Base-by-base conservation (phyloP, 2,797 vertebrate species). In the Sebastes diaconus region DNA sequence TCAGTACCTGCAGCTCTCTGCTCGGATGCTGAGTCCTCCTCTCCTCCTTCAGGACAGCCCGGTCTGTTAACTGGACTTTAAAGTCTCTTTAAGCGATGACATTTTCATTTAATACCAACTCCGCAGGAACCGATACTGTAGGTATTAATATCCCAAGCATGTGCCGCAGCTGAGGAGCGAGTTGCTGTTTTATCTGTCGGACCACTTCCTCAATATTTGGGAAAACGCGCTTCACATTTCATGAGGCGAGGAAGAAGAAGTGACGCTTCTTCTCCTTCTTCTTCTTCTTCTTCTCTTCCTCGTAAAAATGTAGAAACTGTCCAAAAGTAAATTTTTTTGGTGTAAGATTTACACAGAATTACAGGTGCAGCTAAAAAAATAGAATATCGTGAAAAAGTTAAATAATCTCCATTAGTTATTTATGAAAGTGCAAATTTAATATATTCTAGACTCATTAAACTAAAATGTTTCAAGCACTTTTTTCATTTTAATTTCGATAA, bases 201-300 rank as follows among this genome's bases (percentile, higher is more conserved):
- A 8, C 0, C 36, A 86, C 88, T 94, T 92, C 89, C 90, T 90
- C 68, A 69, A 22, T 16, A 24, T 73, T 73, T n/a, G 8, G 29
- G 8, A n/a, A 76, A 69, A 63, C 29, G 42, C n/a, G n/a, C 1
- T 64, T 85, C 13, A 68, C 55, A 59, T 58, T 77, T 67, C 20
- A 80, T 30, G 54, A 85, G 34, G 20, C 18, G 36, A 80, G 60
- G 12, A 3, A 46, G 18, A 73, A 3, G 66, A 73, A 2, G 68
- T 77, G 85, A 88, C 84, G 78, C 77, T 39, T 60, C 50, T 65
- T 4, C 29, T 65, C 6, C 16, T 18, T 6, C 34, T 36, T 20
- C 11, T 65, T 20, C 10, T 65, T 20, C 11, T 65, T 20, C 16
- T 25, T 16, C 34, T 36, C 12, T 46, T 18, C 42, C 32, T 18